A percentile compares a stretch with the other conserved stretches of the same genome.
phyloP scores from a whole-genome alignment of 2,888 invertebrate genomes.

The Crepidodera aurea region DNA sequence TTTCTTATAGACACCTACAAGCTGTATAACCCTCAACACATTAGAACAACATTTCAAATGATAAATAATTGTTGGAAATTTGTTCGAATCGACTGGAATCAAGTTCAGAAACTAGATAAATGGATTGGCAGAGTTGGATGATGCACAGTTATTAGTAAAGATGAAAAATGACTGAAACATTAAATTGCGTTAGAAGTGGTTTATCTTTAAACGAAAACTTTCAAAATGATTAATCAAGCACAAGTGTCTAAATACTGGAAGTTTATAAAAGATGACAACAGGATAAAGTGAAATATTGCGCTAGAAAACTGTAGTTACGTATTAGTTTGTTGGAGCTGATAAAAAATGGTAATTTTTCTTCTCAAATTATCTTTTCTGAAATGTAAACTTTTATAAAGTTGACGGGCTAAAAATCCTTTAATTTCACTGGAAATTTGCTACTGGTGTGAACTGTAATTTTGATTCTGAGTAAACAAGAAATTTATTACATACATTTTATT shows the following conservation, averaged over 20 bases:
- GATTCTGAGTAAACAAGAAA: no score
- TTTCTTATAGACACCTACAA: no score
- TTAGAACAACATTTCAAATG: no score
- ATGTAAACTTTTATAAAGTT: no score
- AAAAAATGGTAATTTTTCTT: background rate
- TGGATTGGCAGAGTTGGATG: conserved; percentile 3
- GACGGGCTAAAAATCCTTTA: no score
- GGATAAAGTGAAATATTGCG: conserved; percentile 6
- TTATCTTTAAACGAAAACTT: conserved; percentile 11
- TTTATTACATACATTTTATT: no score
- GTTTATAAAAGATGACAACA: conserved; percentile 10
- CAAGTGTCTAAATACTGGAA: conserved; percentile 7
- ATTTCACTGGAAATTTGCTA: no score
- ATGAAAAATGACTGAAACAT: conserved; percentile 9
- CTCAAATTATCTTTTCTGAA: no score
- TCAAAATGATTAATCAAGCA: conserved; percentile 6
- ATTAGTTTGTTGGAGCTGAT: background rate
- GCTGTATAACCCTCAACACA: no score
- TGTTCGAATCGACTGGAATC: no score
- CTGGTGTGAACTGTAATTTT: no score
- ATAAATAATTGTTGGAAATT: no score
- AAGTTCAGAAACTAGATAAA: background rate
- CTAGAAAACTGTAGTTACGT: background rate
- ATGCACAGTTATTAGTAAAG: background rate
- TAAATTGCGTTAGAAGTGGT: conserved; percentile 7